Percentiles rank a stretch among this genome's conserved stretches.
Evolutionary conservation across 2,888 invertebrate genomes (phyloP).

Genomic region (Archaeoteleia sp.): DNA sequence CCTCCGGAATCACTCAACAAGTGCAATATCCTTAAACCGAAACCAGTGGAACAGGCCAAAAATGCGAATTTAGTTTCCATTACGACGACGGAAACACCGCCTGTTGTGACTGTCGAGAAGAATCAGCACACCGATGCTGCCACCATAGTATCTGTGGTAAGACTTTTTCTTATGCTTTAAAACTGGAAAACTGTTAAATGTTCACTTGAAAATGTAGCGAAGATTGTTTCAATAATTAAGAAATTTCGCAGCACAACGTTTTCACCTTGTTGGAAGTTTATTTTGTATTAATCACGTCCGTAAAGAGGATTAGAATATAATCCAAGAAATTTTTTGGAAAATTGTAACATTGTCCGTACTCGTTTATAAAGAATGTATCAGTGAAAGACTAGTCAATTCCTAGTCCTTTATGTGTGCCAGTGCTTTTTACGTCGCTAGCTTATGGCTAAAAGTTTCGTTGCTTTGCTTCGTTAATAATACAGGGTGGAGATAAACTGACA

Average conservation of each 20-base stretch:
- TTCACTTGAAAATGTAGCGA: no score
- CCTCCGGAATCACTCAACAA: constrained; percentile 95
- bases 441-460: constrained; percentile 56
- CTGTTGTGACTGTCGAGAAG: constrained; percentile 66
- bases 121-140: constrained; percentile 76
- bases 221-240: no score
- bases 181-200: neutral
- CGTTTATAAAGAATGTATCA: no score
- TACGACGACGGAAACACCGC: constrained; percentile 71
- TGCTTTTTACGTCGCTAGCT: constrained; percentile 57
- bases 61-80: constrained; percentile 71
- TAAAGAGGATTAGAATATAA: no score
- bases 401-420: constrained; percentile 40
- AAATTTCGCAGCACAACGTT: no score
- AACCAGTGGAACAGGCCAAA: constrained; percentile 78
- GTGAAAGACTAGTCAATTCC: constrained; percentile 2
- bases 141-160: constrained; percentile 86
- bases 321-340: no score
- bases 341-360: neutral
- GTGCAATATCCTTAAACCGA: constrained; percentile 95
- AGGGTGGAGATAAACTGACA: constrained; percentile 84
- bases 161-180: constrained; percentile 63
- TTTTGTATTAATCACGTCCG: no score
- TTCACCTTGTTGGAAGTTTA: no score
- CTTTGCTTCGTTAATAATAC: constrained; percentile 60